These are phyloP conservation scores for Rhaphigaster nebulosa DNA, from an alignment of 2,888 invertebrate species.

Conservation along the genomic window DNA sequence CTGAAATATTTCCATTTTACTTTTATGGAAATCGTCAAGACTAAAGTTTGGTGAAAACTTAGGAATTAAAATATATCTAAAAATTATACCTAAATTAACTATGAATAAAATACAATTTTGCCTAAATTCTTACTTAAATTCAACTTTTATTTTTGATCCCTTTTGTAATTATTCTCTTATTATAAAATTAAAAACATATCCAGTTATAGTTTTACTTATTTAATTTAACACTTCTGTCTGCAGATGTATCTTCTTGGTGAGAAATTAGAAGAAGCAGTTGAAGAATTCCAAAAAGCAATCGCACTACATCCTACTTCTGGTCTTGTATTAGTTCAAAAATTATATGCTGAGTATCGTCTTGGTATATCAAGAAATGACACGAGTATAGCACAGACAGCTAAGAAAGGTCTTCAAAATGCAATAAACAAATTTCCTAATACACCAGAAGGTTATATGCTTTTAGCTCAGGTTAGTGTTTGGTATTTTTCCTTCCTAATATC, in stretches of 20 bases:
- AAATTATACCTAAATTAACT: not conserved
- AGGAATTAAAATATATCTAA: not conserved
- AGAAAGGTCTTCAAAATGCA: conserved; percentile 77
- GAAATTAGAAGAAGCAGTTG: conserved; percentile 82
- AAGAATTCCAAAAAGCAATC: conserved; percentile 87
- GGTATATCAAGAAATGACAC: conserved; percentile 76
- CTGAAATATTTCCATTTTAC: not conserved
- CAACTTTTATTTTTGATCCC: not conserved
- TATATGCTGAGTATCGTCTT: conserved; percentile 87
- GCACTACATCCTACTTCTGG: conserved; percentile 86
- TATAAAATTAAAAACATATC: not conserved
- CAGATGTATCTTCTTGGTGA: conserved; percentile 88
- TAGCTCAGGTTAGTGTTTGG: conserved; percentile 60
- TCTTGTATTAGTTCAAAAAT: conserved; percentile 90
- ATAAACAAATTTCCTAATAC: conserved; percentile 65
- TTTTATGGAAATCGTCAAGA: not conserved
- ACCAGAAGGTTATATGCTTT: conserved; percentile 61
- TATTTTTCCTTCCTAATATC: conserved; percentile 58
- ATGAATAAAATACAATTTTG: not conserved
- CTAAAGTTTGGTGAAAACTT: not conserved
- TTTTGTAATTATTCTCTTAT: not conserved
- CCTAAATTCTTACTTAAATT: not conserved
- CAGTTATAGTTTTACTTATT: not conserved
- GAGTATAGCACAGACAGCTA: conserved; percentile 75
- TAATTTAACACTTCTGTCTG: conserved; percentile 61